Conservation (phyloP, 1,140 invertebrate genomes). For the Caenorhabditis elegans region DNA sequence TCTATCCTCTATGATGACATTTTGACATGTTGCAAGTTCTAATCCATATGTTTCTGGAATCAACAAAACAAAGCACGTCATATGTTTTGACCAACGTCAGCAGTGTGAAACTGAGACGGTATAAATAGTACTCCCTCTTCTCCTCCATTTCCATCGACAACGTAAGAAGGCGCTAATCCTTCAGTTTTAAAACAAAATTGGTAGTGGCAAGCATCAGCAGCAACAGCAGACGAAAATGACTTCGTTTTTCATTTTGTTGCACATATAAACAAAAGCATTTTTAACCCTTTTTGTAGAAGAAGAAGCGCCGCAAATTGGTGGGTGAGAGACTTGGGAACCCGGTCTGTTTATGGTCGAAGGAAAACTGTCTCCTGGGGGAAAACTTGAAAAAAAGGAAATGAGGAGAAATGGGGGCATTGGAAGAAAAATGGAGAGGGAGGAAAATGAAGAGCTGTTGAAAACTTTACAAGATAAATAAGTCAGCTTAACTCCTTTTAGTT, state of each 20-base stretch:
- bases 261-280: constrained; percentile 26
- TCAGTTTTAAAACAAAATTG: constrained; percentile 30
- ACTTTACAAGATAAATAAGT: background rate
- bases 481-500: too few relatives aligned
- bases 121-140: background rate
- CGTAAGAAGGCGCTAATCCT: background rate
- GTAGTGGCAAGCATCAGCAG: background rate
- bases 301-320: background rate
- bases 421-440: background rate
- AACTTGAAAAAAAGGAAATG: background rate
- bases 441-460: background rate
- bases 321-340: background rate
- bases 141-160: background rate
- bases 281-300: background rate
- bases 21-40: too few relatives aligned
- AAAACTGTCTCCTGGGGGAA: background rate
- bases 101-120: background rate
- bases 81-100: too few relatives aligned
- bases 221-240: background rate
- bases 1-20: too few relatives aligned
- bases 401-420: too few relatives aligned
- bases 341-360: background rate
- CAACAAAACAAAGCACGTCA: too few relatives aligned
- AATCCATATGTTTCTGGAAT: too few relatives aligned
- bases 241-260: background rate